A percentile compares a stretch with the other conserved stretches of the same genome.
Evolutionary conservation across 1,140 invertebrate species (phyloP).

Genomic region (Cylas formicarius): DNA sequence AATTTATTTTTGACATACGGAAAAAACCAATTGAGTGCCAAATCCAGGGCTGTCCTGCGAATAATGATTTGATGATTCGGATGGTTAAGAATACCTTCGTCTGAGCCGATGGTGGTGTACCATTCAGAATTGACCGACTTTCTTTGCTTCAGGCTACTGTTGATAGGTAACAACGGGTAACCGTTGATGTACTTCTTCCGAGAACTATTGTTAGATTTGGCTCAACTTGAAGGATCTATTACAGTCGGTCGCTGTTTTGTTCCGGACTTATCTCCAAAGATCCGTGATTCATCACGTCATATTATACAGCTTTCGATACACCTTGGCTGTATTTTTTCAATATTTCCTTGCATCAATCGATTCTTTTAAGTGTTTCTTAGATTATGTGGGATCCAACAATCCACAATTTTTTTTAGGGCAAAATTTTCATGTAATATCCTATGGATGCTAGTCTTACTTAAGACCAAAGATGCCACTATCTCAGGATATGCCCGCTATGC

Average conservation of each 20-base stretch:
- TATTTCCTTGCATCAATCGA: neutral
- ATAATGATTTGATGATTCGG: neutral
- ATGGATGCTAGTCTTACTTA: neutral
- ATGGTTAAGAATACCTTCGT: neutral
- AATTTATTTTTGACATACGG: constrained; percentile 1
- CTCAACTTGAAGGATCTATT: too few species aligned
- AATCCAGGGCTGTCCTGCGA: neutral
- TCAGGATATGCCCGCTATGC: neutral
- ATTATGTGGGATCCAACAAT: neutral
- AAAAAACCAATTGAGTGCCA: neutral
- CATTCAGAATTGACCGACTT: neutral
- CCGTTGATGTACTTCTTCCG: too few species aligned
- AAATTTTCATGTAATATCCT: neutral
- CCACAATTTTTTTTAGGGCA: neutral
- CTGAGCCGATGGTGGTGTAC: neutral
- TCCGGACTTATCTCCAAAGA: too few species aligned
- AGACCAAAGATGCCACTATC: neutral
- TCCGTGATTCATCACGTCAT: neutral
- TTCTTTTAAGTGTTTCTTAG: neutral
- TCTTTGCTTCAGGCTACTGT: neutral
- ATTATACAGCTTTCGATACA: neutral
- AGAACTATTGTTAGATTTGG: too few species aligned
- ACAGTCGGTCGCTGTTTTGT: too few species aligned
- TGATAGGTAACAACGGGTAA: too few species aligned
- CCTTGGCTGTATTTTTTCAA: neutral